Conservation (phyloP, 2,113 vertebrate genomes). For the Cryptotis parvus region DNA sequence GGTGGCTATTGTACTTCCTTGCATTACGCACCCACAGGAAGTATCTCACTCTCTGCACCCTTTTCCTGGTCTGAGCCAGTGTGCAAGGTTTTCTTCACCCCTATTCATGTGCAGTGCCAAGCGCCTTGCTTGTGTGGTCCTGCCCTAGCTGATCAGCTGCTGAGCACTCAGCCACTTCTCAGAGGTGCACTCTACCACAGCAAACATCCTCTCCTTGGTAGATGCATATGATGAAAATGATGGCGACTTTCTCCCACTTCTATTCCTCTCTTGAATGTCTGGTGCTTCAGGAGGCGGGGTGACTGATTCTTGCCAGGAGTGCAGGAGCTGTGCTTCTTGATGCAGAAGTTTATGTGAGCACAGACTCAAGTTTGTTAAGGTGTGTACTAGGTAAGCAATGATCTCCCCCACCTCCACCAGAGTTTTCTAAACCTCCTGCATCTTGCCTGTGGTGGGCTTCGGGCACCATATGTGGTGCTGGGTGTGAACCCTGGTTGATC, state of each 20-base stretch:
- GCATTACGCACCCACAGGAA: not conserved
- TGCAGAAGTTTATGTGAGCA: not conserved
- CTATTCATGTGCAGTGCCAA: not conserved
- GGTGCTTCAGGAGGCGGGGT: not conserved
- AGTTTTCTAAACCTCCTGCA: not conserved
- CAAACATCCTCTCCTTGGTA: not conserved
- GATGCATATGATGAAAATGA: not conserved
- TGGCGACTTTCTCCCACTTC: not conserved
- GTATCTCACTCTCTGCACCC: not conserved
- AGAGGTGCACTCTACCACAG: not conserved
- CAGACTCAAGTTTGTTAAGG: not conserved
- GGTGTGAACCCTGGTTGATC: no score
- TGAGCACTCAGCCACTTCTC: no score
- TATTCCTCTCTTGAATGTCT: not conserved
- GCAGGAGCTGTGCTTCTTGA: not conserved
- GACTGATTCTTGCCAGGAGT: not conserved
- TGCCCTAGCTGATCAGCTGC: not conserved
- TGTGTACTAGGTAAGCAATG: not conserved
- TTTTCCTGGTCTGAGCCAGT: not conserved
- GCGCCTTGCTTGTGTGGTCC: no score
- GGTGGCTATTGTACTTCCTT: not conserved
- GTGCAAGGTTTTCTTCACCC: not conserved
- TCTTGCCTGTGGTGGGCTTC: not conserved
- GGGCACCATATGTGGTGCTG: no score
- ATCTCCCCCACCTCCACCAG: not conserved